Percentiles rank a stretch among this genome's conserved stretches.
Evolutionary conservation across 1,140 invertebrate genomes (phyloP).

Genomic region (Anthonomus grandis): DNA sequence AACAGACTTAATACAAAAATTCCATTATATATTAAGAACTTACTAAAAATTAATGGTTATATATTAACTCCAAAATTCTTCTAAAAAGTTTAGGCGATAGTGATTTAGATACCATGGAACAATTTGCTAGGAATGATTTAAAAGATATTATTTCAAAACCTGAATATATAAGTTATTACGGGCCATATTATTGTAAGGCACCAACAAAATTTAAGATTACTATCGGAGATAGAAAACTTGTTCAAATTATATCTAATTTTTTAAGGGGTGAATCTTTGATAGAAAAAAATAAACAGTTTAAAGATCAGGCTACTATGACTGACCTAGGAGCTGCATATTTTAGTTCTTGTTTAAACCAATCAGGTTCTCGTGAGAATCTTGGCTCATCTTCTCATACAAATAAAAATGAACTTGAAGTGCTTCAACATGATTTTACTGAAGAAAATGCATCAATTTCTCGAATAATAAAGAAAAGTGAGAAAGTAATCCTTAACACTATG

Average conservation of each 20-base stretch:
- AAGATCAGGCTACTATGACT: not conserved
- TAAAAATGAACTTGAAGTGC: no score
- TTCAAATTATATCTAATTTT: not conserved
- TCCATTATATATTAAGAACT: not conserved
- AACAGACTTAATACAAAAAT: not conserved
- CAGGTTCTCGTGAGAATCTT: no score
- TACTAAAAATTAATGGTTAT: no score
- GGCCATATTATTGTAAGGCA: not conserved
- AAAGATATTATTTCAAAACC: not conserved
- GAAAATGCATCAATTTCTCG: not conserved
- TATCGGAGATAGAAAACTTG: not conserved
- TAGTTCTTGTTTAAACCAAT: not conserved
- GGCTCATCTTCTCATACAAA: no score
- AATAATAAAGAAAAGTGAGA: not conserved
- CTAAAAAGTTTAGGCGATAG: not conserved
- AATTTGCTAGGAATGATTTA: not conserved
- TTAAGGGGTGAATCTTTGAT: not conserved
- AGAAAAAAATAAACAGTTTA: not conserved
- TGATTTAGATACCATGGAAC: not conserved
- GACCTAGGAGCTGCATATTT: not conserved
- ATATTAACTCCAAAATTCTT: not conserved
- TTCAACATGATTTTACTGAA: not conserved
- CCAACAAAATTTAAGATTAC: not conserved
- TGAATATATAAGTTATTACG: not conserved
- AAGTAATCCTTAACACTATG: not conserved